Base-by-base conservation (phyloP, 2,797 vertebrate genomes). In the Myotis daubentonii region DNA sequence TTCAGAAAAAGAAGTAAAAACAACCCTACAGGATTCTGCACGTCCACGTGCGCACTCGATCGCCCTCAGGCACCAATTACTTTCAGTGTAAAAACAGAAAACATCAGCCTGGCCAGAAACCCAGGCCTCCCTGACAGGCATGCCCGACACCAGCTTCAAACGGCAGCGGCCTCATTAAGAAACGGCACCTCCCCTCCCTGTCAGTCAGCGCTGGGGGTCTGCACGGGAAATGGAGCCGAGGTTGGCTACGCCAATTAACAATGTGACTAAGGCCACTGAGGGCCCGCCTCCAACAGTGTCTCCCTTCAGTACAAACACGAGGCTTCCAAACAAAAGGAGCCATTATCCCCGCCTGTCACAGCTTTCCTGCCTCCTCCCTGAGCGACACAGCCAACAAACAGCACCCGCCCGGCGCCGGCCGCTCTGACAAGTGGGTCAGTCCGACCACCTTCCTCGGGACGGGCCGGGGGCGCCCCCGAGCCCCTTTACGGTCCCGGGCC, bases 1-100 rank as follows among this genome's bases (percentile, higher is more conserved):
- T 79, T 75, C 55, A 75, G 82, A 55, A 89, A 66, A 78, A 38
- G 87, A 25, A 84, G 36, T 8, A 12, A 33, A 83, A 93, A 81
- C 55, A 68, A 72, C 8, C 7, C 87, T 55, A 15, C 28, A 93
- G 90, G 87, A 94, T 62, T 60, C 87, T 57, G 84, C 38, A 7
- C 1, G 38, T 20, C n/a, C 8, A 36, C 28, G 30, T 57, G 72
- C 70, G 88, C 51, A 19, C 85, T 57, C 51, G 9, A 13, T 25
- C 47, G 91, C 90, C 94, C 41, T 9, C 55, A 49, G 92, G 94
- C 94, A 94, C 28, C 93, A 68, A 91, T 81, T 93, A 92, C 80
- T 89, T 57, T 57, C 70, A 86, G 53, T 51, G 41, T 78, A 79
- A 94, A 93, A 81, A 66, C 86, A 85, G 89, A 93, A 87, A 89